These are phyloP conservation scores for Mylabris sibirica DNA, from an alignment of 2,888 invertebrate species.

Conservation along the genomic window DNA sequence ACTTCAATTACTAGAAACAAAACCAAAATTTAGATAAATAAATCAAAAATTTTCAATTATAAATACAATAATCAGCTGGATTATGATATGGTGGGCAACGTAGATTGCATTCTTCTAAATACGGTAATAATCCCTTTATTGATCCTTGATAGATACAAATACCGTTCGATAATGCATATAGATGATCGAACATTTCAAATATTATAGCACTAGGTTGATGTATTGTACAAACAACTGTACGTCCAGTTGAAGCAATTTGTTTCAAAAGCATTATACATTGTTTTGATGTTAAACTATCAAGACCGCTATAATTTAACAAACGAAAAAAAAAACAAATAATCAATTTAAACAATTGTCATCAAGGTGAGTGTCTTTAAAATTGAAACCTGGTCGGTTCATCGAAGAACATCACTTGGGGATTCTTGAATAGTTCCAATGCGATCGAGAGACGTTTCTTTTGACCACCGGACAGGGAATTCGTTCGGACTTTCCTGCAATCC, in stretches of 20 bases:
- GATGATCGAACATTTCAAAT: slow-evolving; percentile 87
- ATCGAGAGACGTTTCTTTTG: slow-evolving; percentile 90
- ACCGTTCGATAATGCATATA: slow-evolving; percentile 84
- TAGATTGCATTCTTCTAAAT: slow-evolving; percentile 73
- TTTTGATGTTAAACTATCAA: slow-evolving; percentile 83
- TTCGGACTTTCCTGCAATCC: slow-evolving; percentile 71
- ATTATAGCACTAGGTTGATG: slow-evolving; percentile 90
- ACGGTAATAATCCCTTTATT: slow-evolving; percentile 77
- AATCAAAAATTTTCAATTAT: slow-evolving; percentile 22
- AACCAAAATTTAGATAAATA: slow-evolving; percentile 14
- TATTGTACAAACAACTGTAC: slow-evolving; percentile 87
- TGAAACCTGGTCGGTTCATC: slow-evolving; percentile 83
- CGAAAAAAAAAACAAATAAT: slow-evolving; percentile 45
- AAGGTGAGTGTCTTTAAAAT: not conserved
- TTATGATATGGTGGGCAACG: slow-evolving; percentile 89
- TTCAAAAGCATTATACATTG: slow-evolving; percentile 83
- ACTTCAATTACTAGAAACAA: slow-evolving; percentile 76
- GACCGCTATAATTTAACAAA: slow-evolving; percentile 65
- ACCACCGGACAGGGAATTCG: slow-evolving; percentile 82
- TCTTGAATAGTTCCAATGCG: slow-evolving; percentile 88
- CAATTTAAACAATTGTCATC: not conserved
- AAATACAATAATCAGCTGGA: slow-evolving; percentile 67
- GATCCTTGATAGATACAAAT: slow-evolving; percentile 83
- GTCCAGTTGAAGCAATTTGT: slow-evolving; percentile 81
- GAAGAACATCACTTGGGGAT: slow-evolving; percentile 91